Conservation (phyloP, 2,797 vertebrate genomes). For the Darevskia mixta region DNA sequence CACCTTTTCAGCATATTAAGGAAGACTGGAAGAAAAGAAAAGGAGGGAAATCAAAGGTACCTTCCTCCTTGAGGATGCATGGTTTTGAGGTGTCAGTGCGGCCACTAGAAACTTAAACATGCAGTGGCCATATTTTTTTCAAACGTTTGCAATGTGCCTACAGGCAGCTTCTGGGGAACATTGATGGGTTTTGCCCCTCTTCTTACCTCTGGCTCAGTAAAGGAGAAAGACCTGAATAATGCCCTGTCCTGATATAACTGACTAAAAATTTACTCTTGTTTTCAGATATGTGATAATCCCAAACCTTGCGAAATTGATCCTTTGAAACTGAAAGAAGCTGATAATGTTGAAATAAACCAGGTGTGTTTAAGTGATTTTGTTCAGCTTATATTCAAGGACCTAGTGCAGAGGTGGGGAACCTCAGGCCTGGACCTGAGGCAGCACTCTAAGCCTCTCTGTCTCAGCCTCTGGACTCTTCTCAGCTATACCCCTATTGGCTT, state of each 20-base stretch:
- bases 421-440: too few species aligned
- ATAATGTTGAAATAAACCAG: conserved; percentile 96
- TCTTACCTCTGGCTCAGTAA: background rate
- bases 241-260: background rate
- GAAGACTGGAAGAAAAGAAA: background rate
- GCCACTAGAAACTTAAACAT: background rate
- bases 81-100: background rate
- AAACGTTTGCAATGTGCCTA: background rate
- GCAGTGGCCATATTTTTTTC: background rate
- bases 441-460: too few species aligned
- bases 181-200: background rate
- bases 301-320: conserved; percentile 98
- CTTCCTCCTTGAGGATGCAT: background rate
- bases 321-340: conserved; percentile 93
- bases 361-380: conserved; percentile 74
- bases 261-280: conserved; percentile 45
- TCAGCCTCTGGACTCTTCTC: too few species aligned
- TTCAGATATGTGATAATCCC: conserved; percentile 94
- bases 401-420: background rate
- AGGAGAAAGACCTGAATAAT: background rate
- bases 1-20: background rate
- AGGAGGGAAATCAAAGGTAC: background rate
- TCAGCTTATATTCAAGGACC: conserved; percentile 15
- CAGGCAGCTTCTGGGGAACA: background rate
- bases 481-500: too few species aligned